Conservation (phyloP, 2,797 vertebrate genomes). For the Micromesistius poutassou region DNA sequence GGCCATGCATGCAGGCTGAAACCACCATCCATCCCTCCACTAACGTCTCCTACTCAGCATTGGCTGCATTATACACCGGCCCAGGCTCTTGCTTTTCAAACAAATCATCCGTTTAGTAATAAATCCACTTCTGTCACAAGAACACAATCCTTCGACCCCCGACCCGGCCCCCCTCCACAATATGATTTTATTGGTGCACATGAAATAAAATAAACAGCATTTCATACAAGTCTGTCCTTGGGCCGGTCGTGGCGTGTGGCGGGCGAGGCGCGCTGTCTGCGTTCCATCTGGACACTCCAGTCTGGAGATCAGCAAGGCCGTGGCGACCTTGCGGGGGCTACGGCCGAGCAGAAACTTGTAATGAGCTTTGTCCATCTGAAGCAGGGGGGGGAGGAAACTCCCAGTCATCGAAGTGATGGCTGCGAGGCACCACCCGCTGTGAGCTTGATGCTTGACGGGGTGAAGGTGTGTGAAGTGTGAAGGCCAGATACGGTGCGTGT, state of each 20-base stretch:
- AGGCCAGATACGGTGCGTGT: constrained; percentile 31
- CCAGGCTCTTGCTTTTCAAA: neutral
- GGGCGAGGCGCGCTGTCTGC: constrained; percentile 21
- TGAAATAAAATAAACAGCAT: constrained; percentile 1
- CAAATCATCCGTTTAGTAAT: neutral
- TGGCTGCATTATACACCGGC: neutral
- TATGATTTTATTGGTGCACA: constrained; percentile 5
- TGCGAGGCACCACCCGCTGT: constrained; percentile 21
- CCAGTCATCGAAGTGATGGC: constrained; percentile 15
- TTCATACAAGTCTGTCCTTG: constrained; percentile 25
- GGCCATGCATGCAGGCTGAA: constrained; percentile 49
- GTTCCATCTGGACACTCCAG: constrained; percentile 32
- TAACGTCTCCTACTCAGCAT: constrained; percentile 23
- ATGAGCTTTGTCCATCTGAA: constrained; percentile 22
- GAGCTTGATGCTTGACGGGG: constrained; percentile 48
- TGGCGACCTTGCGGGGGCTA: constrained; percentile 47
- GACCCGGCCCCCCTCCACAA: neutral
- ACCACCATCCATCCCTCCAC: constrained; percentile 57
- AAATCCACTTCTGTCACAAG: neutral
- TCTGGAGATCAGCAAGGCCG: constrained; percentile 44
- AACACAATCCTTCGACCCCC: neutral
- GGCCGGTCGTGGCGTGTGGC: neutral
- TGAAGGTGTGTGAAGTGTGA: too few species aligned
- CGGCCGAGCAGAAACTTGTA: constrained; percentile 13
- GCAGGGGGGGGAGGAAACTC: constrained; percentile 1